Evolutionary conservation across 2,113 vertebrate genomes (phyloP).

Genomic region (Dermatemys mawii): DNA sequence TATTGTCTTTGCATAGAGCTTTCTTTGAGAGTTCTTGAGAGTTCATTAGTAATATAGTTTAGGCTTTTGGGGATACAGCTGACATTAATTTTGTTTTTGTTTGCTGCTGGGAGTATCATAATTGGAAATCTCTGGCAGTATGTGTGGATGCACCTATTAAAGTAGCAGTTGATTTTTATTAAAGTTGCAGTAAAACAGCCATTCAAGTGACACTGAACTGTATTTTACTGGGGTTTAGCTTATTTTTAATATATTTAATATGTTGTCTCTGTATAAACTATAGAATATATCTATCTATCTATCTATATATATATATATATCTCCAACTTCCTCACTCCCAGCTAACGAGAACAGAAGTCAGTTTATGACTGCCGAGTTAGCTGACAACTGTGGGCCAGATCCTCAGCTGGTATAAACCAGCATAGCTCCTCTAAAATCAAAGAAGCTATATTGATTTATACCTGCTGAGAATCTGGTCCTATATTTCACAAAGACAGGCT

Average conservation of each 20-base stretch:
- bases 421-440: neutral
- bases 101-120: conserved; percentile 78
- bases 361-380: neutral
- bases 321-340: neutral
- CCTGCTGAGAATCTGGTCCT: neutral
- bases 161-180: conserved; percentile 74
- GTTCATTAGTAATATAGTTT: conserved; percentile 76
- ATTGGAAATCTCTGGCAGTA: conserved; percentile 77
- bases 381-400: neutral
- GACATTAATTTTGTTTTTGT: conserved; percentile 80
- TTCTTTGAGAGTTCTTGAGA: conserved; percentile 70
- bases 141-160: conserved; percentile 72
- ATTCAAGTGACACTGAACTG: conserved; percentile 46
- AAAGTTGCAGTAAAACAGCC: conserved; percentile 66
- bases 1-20: conserved; percentile 74
- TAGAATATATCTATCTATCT: too few species aligned
- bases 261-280: neutral
- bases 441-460: neutral
- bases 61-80: conserved; percentile 71
- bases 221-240: conserved; percentile 53
- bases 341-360: neutral
- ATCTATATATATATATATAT: too few species aligned
- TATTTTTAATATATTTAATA: conserved; percentile 53
- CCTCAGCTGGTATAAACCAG: neutral
- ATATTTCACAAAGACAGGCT: neutral